Base-by-base conservation (phyloP, 1,140 invertebrate species). In the Telenomus remus region DNA sequence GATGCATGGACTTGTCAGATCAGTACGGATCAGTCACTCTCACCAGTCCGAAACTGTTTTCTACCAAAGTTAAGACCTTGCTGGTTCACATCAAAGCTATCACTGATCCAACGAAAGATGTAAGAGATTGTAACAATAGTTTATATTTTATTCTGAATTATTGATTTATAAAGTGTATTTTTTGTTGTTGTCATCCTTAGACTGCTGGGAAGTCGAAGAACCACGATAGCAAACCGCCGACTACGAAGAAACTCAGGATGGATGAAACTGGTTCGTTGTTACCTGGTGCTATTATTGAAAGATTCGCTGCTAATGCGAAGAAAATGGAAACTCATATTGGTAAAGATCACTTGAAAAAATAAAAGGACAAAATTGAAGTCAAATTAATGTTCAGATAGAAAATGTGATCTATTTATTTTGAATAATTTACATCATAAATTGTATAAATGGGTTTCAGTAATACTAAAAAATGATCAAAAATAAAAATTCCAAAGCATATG, bases 81-180 rank as follows among this genome's bases (percentile, higher is more conserved):
- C 88, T 96, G 10, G 90, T 97, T 35, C 95, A 97, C 78, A 93
- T 97, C 33, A 96, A 96, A 86, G 94, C 94, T 2, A 89, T 95
- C 27, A 90, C 90, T 9, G 92, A 93, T 85, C 90, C 91, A 5
- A 87, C 89, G 0, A 92, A 92, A 81, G 92, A 93, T 7, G 84
- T 85, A 72, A 81, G 82, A 71, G 42, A 1, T 15, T 7, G 9
- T 50, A 43, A 14, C 4, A 37, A 49, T 11, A 42, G 50, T 68
- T 53, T 39, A 54, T 54, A 4, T 65, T 65, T 4, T 7, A 35
- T 39, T 49, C 2, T 39, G n/a, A 39, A 39, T 39, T 39, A 39
- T 39, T 39, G 6, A 27, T 27, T 27, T 27, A 1, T 27, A 27
- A 27, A 27, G 1, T 39, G n/a, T 27, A n/a, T n/a, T n/a, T n/a